These are phyloP conservation scores for Nibea coibor DNA, from an alignment of 2,113 vertebrate species.

Conservation along the genomic window DNA sequence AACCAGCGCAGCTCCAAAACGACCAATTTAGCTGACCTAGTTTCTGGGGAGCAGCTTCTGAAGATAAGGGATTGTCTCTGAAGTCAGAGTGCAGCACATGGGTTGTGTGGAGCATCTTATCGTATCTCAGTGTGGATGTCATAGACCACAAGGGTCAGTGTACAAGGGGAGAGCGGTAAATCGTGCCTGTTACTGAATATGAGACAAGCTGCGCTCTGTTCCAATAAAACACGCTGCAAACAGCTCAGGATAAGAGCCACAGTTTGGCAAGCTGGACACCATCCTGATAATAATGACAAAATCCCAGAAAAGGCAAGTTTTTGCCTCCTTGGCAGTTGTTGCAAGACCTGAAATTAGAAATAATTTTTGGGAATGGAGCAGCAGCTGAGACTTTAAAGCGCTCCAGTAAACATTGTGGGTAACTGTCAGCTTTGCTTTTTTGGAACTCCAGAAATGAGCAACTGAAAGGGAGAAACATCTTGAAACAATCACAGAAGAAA, in stretches of 20 bases:
- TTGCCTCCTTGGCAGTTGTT: slow-evolving; percentile 66
- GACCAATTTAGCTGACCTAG: slow-evolving; percentile 49
- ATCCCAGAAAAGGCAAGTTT: slow-evolving; percentile 58
- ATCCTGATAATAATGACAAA: slow-evolving; percentile 70
- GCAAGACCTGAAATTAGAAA: slow-evolving; percentile 69
- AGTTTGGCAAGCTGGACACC: slow-evolving; percentile 41
- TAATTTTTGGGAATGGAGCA: slow-evolving; percentile 60
- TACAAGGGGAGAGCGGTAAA: slow-evolving; percentile 45
- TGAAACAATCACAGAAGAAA: slow-evolving; percentile 78
- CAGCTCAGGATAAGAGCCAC: slow-evolving; percentile 35
- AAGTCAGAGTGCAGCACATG: slow-evolving; percentile 24
- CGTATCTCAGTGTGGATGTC: slow-evolving; percentile 14
- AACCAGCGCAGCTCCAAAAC: slow-evolving; percentile 48
- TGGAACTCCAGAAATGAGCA: slow-evolving; percentile 60
- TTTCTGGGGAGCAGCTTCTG: slow-evolving; percentile 46
- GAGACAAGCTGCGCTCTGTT: slow-evolving; percentile 55
- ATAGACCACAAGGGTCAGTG: slow-evolving; percentile 36
- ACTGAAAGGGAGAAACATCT: slow-evolving; percentile 73
- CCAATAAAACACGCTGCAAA: slow-evolving; percentile 40
- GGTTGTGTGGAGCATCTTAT: slow-evolving; percentile 58
- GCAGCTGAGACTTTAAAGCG: slow-evolving; percentile 63
- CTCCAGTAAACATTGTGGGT: slow-evolving; percentile 77
- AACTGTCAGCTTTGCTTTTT: slow-evolving; percentile 74
- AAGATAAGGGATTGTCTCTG: slow-evolving; percentile 62
- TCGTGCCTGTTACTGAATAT: slow-evolving; percentile 45